Conservation (phyloP, 2,888 invertebrate species). For the Kuschelorhynchus macadamiae region DNA sequence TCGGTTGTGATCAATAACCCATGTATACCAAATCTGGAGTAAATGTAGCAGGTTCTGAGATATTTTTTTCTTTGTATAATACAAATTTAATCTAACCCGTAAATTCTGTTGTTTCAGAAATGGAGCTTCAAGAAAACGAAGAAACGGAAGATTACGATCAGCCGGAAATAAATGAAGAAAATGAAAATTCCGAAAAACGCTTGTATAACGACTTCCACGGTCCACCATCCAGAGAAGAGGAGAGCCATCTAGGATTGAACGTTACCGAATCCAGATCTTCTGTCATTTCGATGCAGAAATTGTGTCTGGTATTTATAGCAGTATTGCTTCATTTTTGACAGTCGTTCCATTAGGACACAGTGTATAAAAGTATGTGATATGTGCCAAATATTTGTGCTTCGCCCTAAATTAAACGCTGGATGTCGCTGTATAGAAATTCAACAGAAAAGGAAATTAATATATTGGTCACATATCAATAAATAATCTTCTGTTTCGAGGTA, state of each 20-base stretch:
- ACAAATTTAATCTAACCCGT: too few species aligned
- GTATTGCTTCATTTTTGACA: conserved; percentile 63
- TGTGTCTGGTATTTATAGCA: conserved; percentile 59
- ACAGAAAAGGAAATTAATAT: conserved; percentile 28
- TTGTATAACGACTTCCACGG: conserved; percentile 75
- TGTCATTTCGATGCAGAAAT: conserved; percentile 37
- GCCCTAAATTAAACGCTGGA: conserved; percentile 56
- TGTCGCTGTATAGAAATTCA: conserved; percentile 31
- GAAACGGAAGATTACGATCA: conserved; percentile 70
- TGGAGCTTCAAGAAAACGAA: conserved; percentile 74
- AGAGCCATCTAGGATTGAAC: conserved; percentile 57
- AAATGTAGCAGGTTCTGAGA: too few species aligned
- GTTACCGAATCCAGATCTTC: conserved; percentile 54
- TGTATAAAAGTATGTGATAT: conserved; percentile 64
- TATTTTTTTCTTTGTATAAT: too few species aligned
- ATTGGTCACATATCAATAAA: conserved; percentile 34
- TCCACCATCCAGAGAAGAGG: conserved; percentile 75
- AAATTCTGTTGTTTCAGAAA: conserved; percentile 69
- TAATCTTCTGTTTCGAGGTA: conserved; percentile 26
- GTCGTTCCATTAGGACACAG: conserved; percentile 59
- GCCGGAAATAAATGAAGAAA: conserved; percentile 53
- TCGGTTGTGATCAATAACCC: too few species aligned
- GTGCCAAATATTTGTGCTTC: conserved; percentile 69
- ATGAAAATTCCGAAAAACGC: conserved; percentile 62
- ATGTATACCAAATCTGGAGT: too few species aligned